Evolutionary conservation across 2,888 invertebrate species (phyloP).

Genomic region (Belgica antarctica): DNA sequence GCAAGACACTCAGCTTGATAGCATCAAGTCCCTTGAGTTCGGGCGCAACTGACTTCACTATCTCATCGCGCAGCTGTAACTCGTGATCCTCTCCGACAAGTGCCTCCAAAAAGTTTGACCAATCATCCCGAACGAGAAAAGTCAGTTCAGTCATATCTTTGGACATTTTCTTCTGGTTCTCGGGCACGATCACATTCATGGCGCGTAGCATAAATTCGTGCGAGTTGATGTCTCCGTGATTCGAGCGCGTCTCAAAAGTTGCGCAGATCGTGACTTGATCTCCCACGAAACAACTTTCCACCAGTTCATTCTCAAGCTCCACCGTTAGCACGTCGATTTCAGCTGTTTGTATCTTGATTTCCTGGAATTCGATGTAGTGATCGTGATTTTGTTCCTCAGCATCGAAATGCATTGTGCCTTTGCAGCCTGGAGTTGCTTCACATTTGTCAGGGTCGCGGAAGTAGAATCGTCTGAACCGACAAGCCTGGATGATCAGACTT

Average conservation of each 20-base stretch:
- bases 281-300: constrained; percentile 83
- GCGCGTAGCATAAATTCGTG: not conserved
- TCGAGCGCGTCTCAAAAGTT: constrained; percentile 72
- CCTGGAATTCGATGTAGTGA: constrained; percentile 75
- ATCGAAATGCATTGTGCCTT: not conserved
- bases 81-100: constrained; percentile 58
- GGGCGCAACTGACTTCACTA: constrained; percentile 79
- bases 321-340: constrained; percentile 75
- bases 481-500: constrained; percentile 64
- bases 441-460: not conserved
- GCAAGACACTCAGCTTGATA: constrained; percentile 79
- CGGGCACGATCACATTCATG: not conserved
- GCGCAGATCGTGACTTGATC: constrained; percentile 85
- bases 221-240: constrained; percentile 59
- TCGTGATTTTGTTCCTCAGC: not conserved
- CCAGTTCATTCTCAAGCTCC: constrained; percentile 79
- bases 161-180: not conserved
- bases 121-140: not conserved
- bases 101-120: constrained; percentile 42
- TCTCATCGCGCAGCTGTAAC: constrained; percentile 71
- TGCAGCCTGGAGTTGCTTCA: not conserved
- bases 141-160: not conserved
- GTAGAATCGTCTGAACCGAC: constrained; percentile 61
- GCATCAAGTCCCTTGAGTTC: constrained; percentile 80
- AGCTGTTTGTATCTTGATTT: constrained; percentile 67